Base-by-base conservation (phyloP, 1,140 invertebrate genomes). In the Trachymyrmex cornetzi region DNA sequence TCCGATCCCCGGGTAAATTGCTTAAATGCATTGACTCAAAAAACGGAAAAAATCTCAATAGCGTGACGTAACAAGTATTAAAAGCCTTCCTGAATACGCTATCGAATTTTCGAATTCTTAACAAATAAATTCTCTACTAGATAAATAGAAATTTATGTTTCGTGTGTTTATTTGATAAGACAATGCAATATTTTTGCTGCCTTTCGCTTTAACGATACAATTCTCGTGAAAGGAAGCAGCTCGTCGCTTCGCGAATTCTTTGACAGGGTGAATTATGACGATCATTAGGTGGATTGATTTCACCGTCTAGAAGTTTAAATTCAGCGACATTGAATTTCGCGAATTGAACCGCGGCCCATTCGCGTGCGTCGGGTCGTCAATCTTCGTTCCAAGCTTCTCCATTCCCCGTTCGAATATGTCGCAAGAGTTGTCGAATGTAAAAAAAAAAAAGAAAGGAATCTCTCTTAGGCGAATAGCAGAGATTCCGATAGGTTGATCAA, bases 361-460 rank as follows among this genome's bases (percentile, higher is more conserved):
- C 77, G 64, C 48, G 34, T 48, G 24, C 77, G 74, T 66, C 24
- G 77, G 59, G 66, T 81, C 79, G 79, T 81, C 79, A 81, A 81
- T 81, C 77, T 81, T 81, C 66, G 66, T 72, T 71, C 34, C 50
- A 14, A 12, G 34, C 22, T 71, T 22, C 48, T 57, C 48, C 66
- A 34, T 9, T 16, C 16, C n/a, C 30, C 34, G 66, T 44, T 71
- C 77, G 64, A 71, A 53, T 81, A 55, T 81, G 48, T 77, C 75
- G 75, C 55, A 19, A n/a, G 27, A 16, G 16, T 66, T 61, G 16
- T 38, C 38, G 59, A 30, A 79, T 55, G 38, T 53, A 81, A 50
- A 61, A 81, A 80, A 71, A 81, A 71, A 71, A 81, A 71, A 80
- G 34, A 59, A 48, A 79, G 38, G 66, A 30, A 71, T 69, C 34